These are phyloP conservation scores for Engystomops pustulosus DNA, from an alignment of 2,113 vertebrate species.

Conservation along the genomic window DNA sequence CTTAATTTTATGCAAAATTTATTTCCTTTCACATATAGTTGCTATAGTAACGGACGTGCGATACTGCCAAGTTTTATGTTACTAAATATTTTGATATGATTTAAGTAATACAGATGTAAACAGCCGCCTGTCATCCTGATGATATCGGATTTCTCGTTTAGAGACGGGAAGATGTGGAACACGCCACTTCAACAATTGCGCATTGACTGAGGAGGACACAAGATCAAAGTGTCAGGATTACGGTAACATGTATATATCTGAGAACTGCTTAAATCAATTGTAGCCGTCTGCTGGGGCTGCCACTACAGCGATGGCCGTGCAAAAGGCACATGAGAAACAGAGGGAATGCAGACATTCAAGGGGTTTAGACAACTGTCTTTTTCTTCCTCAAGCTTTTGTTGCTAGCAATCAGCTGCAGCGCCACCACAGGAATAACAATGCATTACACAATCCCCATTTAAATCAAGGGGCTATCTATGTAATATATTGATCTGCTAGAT, in stretches of 20 bases:
- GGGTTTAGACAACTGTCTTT: no score
- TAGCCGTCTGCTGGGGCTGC: not conserved
- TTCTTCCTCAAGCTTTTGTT: no score
- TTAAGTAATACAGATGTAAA: conserved; percentile 13
- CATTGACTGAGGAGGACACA: not conserved
- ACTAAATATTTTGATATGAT: conserved; percentile 30
- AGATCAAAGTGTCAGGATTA: conserved; percentile 11
- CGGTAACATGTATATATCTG: not conserved
- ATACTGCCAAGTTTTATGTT: conserved; percentile 12
- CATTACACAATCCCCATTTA: not conserved
- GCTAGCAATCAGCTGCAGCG: no score
- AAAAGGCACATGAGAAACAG: not conserved
- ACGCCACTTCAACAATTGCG: not conserved
- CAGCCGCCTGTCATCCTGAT: not conserved
- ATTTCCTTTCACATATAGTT: conserved; percentile 24
- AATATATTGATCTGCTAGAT: no score
- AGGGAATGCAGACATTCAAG: no score
- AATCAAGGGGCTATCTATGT: no score
- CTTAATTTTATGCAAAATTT: conserved; percentile 27
- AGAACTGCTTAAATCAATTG: not conserved
- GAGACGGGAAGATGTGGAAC: not conserved
- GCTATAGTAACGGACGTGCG: not conserved
- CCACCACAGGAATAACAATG: not conserved
- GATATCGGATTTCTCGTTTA: not conserved
- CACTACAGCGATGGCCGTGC: not conserved